Evolutionary conservation across 2,797 vertebrate genomes (phyloP), one percentile per base, ranked within the genome.

Genomic region (Salmo trutta): DNA sequence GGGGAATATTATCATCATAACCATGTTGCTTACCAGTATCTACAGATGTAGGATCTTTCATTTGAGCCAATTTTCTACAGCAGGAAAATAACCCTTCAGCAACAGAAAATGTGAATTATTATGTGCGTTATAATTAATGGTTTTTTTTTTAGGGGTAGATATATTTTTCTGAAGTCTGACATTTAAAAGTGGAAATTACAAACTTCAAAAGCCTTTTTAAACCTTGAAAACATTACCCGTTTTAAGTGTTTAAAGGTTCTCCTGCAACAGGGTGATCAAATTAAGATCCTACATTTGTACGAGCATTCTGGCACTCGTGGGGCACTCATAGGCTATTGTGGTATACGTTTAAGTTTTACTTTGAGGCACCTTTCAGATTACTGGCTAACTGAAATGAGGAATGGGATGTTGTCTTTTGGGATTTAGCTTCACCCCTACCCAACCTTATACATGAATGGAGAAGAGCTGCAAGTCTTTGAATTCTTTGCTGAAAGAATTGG

Each of bases 1-100:
- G 62, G 72, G n/a, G 75, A 74, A 29, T 67, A 75, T 15, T 76
- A 73, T 73, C 36, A 73, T 73, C 17, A 54, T 56, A 79, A 75
- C 62, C 17, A 51, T 31, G 52, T 54, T 69, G 66, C 68, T 53
- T n/a, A 71, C 71, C 19, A 10, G 73, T 41, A 17, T 16, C 31
- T 70, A 41, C 41, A 47, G 41, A 47, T 47, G 41, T 14, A 14
- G 41, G 12, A 47, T 47, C 41, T 47, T 47, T 47, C 3, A 47
- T 47, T 47, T 47, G 41, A 47, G 10, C 12, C 41, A 47, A 0
- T 47, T 47, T 47, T 0, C 41, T 47, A 47, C 41, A 12, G 10
- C 41, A 14, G 41, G 41, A 12, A 47, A 47, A 47, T 12, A 47
- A 47, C 41, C 41, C 41, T 47, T 12, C 41, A 47, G 10, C 10